These are phyloP conservation scores for Lordiphosa clarofinis DNA, from an alignment of 1,140 invertebrate genomes.

Conservation along the genomic window DNA sequence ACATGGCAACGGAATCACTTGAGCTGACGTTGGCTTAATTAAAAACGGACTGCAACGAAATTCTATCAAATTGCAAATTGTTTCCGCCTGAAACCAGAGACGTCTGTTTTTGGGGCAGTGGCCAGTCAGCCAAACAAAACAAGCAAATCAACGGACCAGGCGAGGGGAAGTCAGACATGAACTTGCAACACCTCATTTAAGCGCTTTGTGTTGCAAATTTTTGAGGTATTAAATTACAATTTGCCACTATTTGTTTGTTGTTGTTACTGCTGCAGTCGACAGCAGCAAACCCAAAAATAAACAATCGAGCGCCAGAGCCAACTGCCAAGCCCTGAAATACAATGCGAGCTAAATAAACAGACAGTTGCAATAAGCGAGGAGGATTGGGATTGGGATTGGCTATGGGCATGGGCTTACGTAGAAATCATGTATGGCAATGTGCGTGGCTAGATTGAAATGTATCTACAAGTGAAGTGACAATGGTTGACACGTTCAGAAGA, in stretches of 20 bases:
- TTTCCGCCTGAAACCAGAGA: constrained; percentile 66
- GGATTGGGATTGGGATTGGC: constrained; percentile 13
- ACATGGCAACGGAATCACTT: constrained; percentile 28
- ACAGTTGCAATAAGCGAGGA: constrained; percentile 47
- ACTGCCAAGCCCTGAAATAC: constrained; percentile 53
- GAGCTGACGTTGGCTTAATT: constrained; percentile 57
- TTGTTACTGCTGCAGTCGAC: constrained; percentile 25
- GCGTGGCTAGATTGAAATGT: constrained; percentile 48
- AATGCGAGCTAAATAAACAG: constrained; percentile 70
- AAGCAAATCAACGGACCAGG: constrained; percentile 6
- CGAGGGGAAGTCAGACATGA: constrained; percentile 29
- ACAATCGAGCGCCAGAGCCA: constrained; percentile 34
- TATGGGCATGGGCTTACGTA: constrained; percentile 24
- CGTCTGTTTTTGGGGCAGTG: constrained; percentile 15
- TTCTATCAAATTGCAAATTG: constrained; percentile 76
- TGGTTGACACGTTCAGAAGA: too few relatives aligned
- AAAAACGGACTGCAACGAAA: constrained; percentile 60
- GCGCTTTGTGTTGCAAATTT: constrained; percentile 71
- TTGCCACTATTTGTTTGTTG: constrained; percentile 55
- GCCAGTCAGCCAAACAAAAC: constrained; percentile 25
- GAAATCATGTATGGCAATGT: too few relatives aligned
- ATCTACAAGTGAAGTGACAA: constrained; percentile 37
- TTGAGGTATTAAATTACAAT: constrained; percentile 71
- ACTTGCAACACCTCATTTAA: constrained; percentile 75
- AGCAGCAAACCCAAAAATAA: constrained; percentile 43